phyloP scores from a whole-genome alignment of 2,888 invertebrate genomes.

The Amaurobius ferox region DNA sequence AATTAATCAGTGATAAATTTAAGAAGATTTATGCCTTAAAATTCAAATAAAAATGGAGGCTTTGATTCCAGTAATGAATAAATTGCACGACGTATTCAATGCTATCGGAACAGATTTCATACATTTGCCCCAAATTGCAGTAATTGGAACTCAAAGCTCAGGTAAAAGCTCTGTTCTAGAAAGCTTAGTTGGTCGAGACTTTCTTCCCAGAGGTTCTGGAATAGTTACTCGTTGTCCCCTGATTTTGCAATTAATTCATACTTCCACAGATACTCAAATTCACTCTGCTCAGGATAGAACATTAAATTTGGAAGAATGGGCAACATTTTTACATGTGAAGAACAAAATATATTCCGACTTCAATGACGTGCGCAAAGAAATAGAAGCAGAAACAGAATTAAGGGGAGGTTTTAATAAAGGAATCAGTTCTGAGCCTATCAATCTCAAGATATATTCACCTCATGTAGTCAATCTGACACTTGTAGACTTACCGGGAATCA shows the following conservation, averaged over 20 bases:
- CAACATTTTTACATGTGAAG: constrained; percentile 94
- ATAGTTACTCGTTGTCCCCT: constrained; percentile 97
- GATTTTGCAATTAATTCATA: constrained; percentile 94
- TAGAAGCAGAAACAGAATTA: constrained; percentile 95
- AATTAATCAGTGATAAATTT: too few species aligned
- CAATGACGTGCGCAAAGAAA: constrained; percentile 92
- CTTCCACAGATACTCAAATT: constrained; percentile 91
- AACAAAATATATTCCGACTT: constrained; percentile 93
- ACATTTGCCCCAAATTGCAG: constrained; percentile 98
- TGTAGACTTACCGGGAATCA: constrained; percentile 98
- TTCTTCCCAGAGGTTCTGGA: constrained; percentile 96
- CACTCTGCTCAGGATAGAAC: constrained; percentile 92
- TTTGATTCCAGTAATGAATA: constrained; percentile 99
- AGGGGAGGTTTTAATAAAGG: constrained; percentile 97
- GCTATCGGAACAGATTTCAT: constrained; percentile 97
- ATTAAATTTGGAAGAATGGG: constrained; percentile 94
- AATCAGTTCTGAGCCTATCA: constrained; percentile 96
- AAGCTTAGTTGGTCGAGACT: constrained; percentile 97
- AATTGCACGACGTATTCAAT: constrained; percentile 99
- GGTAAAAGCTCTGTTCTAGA: constrained; percentile 99
- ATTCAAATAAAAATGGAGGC: constrained; percentile 92
- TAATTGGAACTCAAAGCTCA: constrained; percentile 99
- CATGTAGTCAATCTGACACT: constrained; percentile 94
- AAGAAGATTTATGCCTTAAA: too few species aligned
- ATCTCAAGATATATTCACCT: constrained; percentile 95